Percentiles rank a stretch among this genome's conserved stretches.
These are phyloP conservation scores for Taxidea taxus DNA, from an alignment of 2,113 vertebrate species.

Conservation along the genomic window DNA sequence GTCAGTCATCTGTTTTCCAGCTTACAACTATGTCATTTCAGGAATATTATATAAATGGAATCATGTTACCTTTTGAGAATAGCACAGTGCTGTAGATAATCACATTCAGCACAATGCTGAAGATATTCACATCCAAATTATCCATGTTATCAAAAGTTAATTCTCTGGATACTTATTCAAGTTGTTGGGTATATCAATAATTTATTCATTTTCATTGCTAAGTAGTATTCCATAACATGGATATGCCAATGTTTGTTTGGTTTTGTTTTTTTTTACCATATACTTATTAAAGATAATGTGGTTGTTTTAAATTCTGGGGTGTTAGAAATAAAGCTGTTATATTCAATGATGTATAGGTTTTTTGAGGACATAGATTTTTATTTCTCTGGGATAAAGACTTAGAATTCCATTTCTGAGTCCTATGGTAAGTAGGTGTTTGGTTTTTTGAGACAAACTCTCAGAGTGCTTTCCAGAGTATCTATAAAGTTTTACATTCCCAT, in stretches of 20 bases:
- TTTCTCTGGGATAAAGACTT: not conserved
- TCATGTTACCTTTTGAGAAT: too few species aligned
- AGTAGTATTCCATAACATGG: not conserved
- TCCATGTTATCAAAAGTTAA: not conserved
- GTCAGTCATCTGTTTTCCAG: not conserved
- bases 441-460: not conserved
- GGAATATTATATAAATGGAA: not conserved
- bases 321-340: not conserved
- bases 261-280: too few species aligned
- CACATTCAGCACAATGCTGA: not conserved
- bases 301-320: not conserved
- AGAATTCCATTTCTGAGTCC: not conserved
- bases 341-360: not conserved
- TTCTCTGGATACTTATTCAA: not conserved
- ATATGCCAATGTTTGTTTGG: not conserved
- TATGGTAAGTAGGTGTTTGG: not conserved
- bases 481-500: not conserved
- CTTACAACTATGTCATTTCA: not conserved
- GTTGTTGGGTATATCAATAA: not conserved
- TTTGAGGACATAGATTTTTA: not conserved
- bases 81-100: not conserved
- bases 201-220: not conserved
- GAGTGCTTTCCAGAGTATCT: not conserved
- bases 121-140: not conserved
- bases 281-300: too few species aligned